phyloP scores from a whole-genome alignment of 2,888 invertebrate genomes.

The Cataglyphis albicans region DNA sequence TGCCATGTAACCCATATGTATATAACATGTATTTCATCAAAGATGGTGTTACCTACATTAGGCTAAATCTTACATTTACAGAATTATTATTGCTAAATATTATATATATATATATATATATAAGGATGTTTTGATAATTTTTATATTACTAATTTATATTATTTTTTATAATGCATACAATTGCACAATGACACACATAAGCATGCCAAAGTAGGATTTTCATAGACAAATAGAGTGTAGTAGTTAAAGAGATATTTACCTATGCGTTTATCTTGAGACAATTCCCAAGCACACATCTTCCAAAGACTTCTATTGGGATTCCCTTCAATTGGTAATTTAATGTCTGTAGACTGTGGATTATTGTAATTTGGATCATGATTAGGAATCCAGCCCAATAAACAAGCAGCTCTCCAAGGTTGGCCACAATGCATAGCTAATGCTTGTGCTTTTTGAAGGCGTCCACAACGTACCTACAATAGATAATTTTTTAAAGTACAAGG shows the following conservation, averaged over 20 bases:
- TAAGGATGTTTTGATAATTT: neutral
- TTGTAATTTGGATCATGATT: conserved; percentile 94
- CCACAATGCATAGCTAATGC: conserved; percentile 94
- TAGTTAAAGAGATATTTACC: conserved; percentile 71
- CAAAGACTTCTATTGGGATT: conserved; percentile 93
- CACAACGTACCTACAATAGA: conserved; percentile 93
- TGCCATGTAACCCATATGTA: neutral
- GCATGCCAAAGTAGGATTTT: neutral
- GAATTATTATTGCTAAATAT: neutral
- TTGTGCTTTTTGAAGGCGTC: conserved; percentile 94
- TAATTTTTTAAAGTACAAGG: neutral
- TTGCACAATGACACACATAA: neutral
- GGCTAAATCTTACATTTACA: too few relatives aligned
- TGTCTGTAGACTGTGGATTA: conserved; percentile 78
- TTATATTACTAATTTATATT: neutral
- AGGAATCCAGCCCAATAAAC: conserved; percentile 95
- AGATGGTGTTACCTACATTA: neutral
- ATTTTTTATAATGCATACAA: neutral
- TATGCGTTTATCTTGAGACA: conserved; percentile 82
- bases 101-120: neutral
- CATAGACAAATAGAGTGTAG: neutral
- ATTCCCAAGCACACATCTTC: conserved; percentile 91
- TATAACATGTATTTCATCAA: neutral
- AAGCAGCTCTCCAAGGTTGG: conserved; percentile 96
- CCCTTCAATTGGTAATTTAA: conserved; percentile 90